Evolutionary conservation across 2,888 invertebrate genomes (phyloP), one percentile per base, ranked within the genome.

Genomic region (Dryobotodes eremita): DNA sequence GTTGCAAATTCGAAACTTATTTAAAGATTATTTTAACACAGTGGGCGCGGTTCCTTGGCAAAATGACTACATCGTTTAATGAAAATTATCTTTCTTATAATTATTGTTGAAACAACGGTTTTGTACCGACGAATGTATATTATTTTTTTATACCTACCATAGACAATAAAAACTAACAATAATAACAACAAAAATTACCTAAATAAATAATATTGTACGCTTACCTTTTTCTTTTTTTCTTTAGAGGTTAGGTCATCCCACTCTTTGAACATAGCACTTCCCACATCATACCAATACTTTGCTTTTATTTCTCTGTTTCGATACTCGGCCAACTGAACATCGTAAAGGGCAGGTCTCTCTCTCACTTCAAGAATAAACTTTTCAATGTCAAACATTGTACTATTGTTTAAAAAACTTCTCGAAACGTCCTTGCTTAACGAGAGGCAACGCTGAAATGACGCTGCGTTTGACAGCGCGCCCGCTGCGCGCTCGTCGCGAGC

Each of bases 331-430:
- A 80, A 83, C 77, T 80, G 80, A 73, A 83, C 77, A 80, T 83
- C 83, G 57, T 78, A 80, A 78, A 83, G 77, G 71, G 80, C 83
- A 80, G 80, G 83, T 83, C 83, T 79, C 83, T 83, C 75, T 83
- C 80, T 83, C 83, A 85, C 85, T 85, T 85, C 81, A 85, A 83
- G 80, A 46, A 83, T 85, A 85, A 82, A 85, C 78, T 82, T 82
- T 80, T 82, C 82, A 82, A 80, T 85, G 79, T 85, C 78, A 80
- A 82, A 82, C 82, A 85, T 80, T 85, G 84, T 84, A 81, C 82
- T 36, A 64, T 64, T 64, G 64, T 64, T 70, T 82, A 79, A 79
- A 82, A 82, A 79, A 46, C 75, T 82, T 79, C 53, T 74, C 31
- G 71, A 74, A 79, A 77, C 61, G 77, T 80, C 76, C 46, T 80